Conservation (phyloP, 1,140 invertebrate genomes). For the Caenorhabditis latens region DNA sequence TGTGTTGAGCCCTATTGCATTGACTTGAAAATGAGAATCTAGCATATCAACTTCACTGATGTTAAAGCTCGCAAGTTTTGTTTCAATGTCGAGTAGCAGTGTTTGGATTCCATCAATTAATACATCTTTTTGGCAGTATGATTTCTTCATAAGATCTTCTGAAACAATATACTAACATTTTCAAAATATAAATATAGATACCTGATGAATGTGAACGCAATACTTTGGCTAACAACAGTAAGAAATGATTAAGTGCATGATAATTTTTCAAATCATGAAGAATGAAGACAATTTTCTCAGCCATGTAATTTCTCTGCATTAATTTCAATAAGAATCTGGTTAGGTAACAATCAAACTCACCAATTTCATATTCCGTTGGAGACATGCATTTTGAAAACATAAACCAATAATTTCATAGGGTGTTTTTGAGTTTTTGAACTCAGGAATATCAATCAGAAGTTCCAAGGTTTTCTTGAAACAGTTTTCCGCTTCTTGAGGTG, state of each 20-base stretch:
- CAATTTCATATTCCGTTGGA: slow-evolving; percentile 4
- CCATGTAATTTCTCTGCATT: slow-evolving; percentile 37
- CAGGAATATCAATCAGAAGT: background rate
- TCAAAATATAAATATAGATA: background rate
- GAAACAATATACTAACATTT: background rate
- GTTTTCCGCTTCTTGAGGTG: background rate
- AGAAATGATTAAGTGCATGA: slow-evolving; percentile 15
- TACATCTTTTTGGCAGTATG: background rate
- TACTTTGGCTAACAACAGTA: background rate
- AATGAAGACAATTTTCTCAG: background rate
- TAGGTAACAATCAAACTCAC: background rate
- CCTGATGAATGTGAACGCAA: slow-evolving; percentile 21
- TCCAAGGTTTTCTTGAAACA: background rate
- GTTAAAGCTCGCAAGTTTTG: background rate
- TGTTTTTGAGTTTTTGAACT: slow-evolving; percentile 2
- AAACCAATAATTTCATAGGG: background rate
- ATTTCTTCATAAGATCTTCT: slow-evolving; percentile 29
- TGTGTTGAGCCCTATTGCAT: background rate
- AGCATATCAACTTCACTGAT: background rate
- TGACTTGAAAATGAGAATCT: slow-evolving; percentile 8
- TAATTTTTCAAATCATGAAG: background rate
- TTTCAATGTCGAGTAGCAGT: background rate
- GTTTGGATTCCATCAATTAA: background rate
- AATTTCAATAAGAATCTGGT: background rate
- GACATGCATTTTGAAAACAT: slow-evolving; percentile 40